phyloP scores from a whole-genome alignment of 2,888 invertebrate species.

The Cylloceria caligata region DNA sequence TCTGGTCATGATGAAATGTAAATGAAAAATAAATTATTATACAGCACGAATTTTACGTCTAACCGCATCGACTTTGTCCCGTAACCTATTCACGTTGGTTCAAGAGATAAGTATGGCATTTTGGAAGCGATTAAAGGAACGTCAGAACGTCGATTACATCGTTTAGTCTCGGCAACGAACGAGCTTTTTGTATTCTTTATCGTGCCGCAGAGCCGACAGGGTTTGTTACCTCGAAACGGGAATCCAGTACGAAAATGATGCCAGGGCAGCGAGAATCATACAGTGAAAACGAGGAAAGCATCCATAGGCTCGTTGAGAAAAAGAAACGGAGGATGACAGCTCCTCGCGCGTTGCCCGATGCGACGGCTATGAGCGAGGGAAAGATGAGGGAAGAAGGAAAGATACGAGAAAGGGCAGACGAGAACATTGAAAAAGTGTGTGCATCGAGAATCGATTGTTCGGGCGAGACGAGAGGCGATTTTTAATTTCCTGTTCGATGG shows the following conservation, averaged over 20 bases:
- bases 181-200: conserved; percentile 11
- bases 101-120: background rate
- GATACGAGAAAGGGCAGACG: conserved; percentile 16
- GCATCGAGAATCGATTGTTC: conserved; percentile 68
- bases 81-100: background rate
- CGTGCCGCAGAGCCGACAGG: background rate
- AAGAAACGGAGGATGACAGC: conserved; percentile 38
- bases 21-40: no score
- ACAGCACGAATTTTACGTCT: no score
- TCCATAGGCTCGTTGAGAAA: conserved; percentile 11
- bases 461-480: conserved; percentile 67
- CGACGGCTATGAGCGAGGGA: conserved; percentile 48
- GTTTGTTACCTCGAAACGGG: conserved; percentile 13
- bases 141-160: conserved; percentile 37
- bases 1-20: no score
- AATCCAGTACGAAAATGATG: conserved; percentile 11
- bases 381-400: conserved; percentile 1
- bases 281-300: conserved; percentile 26
- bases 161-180: conserved; percentile 30
- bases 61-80: background rate
- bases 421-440: conserved; percentile 63
- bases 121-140: conserved; percentile 16
- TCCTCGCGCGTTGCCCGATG: background rate
- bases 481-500: conserved; percentile 78
- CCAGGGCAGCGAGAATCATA: background rate